Evolutionary conservation across 64 coral and sea anemone genomes (phyloP).

Genomic region (Porites australiensis): DNA sequence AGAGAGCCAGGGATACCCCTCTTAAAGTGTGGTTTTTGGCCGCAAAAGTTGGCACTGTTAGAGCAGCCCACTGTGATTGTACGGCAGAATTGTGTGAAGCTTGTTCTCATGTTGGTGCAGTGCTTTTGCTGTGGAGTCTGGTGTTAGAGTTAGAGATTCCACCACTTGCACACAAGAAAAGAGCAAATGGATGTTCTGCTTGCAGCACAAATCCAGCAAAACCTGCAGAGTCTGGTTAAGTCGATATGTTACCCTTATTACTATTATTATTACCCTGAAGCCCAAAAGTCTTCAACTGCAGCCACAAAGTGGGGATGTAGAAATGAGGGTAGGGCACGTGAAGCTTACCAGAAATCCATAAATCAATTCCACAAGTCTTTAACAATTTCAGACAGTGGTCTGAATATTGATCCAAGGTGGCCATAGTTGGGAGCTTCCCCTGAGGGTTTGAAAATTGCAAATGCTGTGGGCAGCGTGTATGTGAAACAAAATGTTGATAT

Average conservation of each 20-base stretch:
- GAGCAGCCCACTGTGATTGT: constrained; percentile 39
- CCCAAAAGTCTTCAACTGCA: not conserved
- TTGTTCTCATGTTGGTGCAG: constrained; percentile 34
- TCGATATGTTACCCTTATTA: constrained; percentile 15
- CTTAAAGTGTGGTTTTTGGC: constrained; percentile 7
- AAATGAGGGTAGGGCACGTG: constrained; percentile 31
- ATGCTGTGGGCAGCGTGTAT: constrained; percentile 36
- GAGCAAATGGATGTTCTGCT: constrained; percentile 25
- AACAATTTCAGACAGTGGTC: constrained; percentile 38
- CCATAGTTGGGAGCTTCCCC: constrained; percentile 23
- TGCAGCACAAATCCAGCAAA: constrained; percentile 37
- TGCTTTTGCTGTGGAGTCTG: constrained; percentile 31
- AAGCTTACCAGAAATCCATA: not conserved
- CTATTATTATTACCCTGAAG: constrained; percentile 2
- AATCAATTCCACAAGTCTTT: constrained; percentile 17
- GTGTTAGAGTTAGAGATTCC: constrained; percentile 26
- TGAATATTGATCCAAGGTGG: constrained; percentile 1
- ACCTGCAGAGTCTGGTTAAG: constrained; percentile 1
- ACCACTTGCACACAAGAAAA: constrained; percentile 33
- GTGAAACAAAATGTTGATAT: constrained; percentile 35
- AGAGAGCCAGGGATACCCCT: constrained; percentile 7
- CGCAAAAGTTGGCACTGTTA: constrained; percentile 16
- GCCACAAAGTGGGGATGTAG: constrained; percentile 34
- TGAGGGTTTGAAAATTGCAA: constrained; percentile 50
- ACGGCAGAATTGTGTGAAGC: constrained; percentile 45